Evolutionary conservation across 2,113 vertebrate species (phyloP), one percentile per base, ranked within the genome.

Genomic region (Diglossa brunneiventris): DNA sequence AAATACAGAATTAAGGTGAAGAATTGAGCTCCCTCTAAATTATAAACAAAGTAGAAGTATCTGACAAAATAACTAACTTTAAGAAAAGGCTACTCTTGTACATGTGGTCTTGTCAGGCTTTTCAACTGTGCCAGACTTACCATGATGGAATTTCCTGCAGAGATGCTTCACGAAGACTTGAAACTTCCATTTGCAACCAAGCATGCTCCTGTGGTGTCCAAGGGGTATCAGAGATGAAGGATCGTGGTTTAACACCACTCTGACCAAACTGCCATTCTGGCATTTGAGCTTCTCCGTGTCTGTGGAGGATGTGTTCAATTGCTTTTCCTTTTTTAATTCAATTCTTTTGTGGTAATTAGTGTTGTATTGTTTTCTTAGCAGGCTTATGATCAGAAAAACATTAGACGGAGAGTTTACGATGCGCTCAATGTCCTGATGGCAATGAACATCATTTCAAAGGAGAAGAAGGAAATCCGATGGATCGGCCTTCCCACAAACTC

Each of bases 361-460:
- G 63, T 28, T 93, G 44, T 14, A 4, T 24, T 93, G 83, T 83
- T 87, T 93, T 93, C 90, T 95, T 92, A 98, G 98, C 98, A 99
- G 98, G 98, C 98, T 93, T 99, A 99, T 27, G 98, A 99, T 94
- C 98, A 99, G 97, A 99, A 99, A 89, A 99, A 99, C 78, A 99
- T 99, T 75, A 98, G 98, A 31, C 97, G 98, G 77, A 98, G 98
- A 95, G 98, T 99, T 87, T 99, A 99, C 3, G 98, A 99, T 94
- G 98, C 98, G 27, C 98, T 99, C 79, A 99, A 99, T 27, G 98
- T 99, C 62, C 96, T 99, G 63, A 99, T 99, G 98, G 98, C 98
- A 56, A 99, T 99, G 98, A 99, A 99, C 95, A 99, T 99, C 13
- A 99, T 99, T 97, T 99, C 98, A 76, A 99, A 99, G 96, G 98